phyloP scores from a whole-genome alignment of 2,113 vertebrate species.

The Tragelaphus buxtoni region DNA sequence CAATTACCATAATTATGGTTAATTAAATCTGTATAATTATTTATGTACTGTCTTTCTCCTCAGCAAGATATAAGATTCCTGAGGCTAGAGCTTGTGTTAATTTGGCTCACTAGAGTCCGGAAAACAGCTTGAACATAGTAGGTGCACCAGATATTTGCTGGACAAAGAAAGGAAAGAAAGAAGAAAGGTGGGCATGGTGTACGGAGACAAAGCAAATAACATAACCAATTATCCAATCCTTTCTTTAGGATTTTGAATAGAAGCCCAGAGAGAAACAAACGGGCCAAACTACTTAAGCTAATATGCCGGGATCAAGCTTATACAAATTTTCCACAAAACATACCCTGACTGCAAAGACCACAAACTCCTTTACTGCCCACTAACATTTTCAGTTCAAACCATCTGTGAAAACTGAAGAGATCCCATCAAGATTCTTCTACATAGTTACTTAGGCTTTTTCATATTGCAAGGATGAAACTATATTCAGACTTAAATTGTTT shows the following conservation, averaged over 20 bases:
- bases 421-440: background rate
- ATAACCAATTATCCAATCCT: background rate
- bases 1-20: background rate
- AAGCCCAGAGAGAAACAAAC: background rate
- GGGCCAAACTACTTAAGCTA: background rate
- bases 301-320: background rate
- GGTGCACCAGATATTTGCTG: background rate
- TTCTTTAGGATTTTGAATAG: background rate
- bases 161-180: background rate
- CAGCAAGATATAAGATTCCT: background rate
- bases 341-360: background rate
- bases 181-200: accelerated
- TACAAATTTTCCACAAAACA: background rate
- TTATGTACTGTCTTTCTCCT: background rate
- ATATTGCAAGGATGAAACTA: background rate
- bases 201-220: background rate
- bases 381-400: background rate
- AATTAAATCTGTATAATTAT: background rate
- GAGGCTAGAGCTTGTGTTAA: background rate
- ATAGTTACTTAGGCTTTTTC: background rate
- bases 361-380: background rate
- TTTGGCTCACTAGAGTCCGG: background rate
- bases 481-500: background rate
- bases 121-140: background rate
- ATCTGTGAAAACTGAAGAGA: background rate